Percentiles rank a stretch among this genome's conserved stretches.
phyloP scores from a whole-genome alignment of 2,113 vertebrate species.

The Patagioenas fasciata region DNA sequence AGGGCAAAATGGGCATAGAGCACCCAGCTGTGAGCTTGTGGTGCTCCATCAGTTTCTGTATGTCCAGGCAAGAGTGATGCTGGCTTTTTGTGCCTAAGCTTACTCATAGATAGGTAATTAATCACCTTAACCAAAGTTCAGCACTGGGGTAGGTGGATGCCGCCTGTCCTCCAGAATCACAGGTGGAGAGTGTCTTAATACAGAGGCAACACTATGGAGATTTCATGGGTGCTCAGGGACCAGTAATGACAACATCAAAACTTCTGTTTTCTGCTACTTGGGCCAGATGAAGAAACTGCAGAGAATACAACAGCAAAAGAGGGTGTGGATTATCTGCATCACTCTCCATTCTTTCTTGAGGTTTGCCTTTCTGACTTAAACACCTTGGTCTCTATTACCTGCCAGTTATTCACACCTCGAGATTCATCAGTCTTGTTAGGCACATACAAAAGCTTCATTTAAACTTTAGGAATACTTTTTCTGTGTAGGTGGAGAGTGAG shows the following conservation, averaged over 20 bases:
- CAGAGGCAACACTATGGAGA: background rate
- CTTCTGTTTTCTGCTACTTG: background rate
- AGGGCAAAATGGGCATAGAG: background rate
- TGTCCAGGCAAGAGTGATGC: background rate
- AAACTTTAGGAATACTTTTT: background rate
- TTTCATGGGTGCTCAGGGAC: background rate
- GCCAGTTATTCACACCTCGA: background rate
- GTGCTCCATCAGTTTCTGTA: background rate
- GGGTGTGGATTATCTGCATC: background rate
- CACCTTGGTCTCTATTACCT: background rate
- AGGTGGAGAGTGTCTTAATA: background rate
- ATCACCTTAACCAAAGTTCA: background rate
- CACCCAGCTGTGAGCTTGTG: background rate
- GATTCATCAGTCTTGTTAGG: background rate
- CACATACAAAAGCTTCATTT: background rate
- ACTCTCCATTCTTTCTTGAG: background rate
- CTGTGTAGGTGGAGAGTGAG: background rate
- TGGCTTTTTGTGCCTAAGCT: background rate
- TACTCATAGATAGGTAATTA: background rate
- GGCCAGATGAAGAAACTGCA: background rate
- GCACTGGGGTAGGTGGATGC: background rate
- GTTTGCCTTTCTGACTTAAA: background rate
- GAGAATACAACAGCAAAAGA: background rate
- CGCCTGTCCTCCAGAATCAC: background rate
- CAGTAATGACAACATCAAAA: background rate